These are phyloP conservation scores for Dipus sagitta DNA, from an alignment of 2,797 vertebrate genomes.

Conservation along the genomic window DNA sequence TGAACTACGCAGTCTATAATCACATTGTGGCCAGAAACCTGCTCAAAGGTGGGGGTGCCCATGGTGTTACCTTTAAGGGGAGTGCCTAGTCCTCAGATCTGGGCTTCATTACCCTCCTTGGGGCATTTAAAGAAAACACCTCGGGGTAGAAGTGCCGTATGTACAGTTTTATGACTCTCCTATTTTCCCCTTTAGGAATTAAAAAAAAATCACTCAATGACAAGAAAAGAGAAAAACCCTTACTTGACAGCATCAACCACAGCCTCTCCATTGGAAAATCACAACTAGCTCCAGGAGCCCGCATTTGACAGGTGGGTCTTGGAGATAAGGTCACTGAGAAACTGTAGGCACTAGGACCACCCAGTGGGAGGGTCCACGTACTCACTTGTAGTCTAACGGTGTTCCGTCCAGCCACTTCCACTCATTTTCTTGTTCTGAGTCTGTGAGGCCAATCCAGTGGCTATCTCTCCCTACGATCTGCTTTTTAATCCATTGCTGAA, in stretches of 20 bases:
- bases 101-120: background rate
- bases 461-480: slow-evolving; percentile 91
- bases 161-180: background rate
- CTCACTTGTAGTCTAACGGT: slow-evolving; percentile 92
- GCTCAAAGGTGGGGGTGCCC: background rate
- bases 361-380: slow-evolving; percentile 43
- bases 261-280: background rate
- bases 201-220: slow-evolving; percentile 18
- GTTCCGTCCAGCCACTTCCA: slow-evolving; percentile 97
- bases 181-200: slow-evolving; percentile 19
- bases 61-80: background rate
- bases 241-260: background rate
- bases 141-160: slow-evolving; percentile 48
- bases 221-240: background rate
- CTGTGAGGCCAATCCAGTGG: slow-evolving; percentile 97
- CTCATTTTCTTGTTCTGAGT: slow-evolving; percentile 90
- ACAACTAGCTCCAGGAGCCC: background rate
- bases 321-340: background rate
- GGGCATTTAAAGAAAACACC: slow-evolving; percentile 60
- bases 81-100: background rate
- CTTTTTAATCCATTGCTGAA: slow-evolving; percentile 94
- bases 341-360: background rate
- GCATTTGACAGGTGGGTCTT: background rate
- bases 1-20: background rate
- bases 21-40: background rate